phyloP scores from a whole-genome alignment of 2,797 vertebrate genomes.

The Coreius guichenoti region DNA sequence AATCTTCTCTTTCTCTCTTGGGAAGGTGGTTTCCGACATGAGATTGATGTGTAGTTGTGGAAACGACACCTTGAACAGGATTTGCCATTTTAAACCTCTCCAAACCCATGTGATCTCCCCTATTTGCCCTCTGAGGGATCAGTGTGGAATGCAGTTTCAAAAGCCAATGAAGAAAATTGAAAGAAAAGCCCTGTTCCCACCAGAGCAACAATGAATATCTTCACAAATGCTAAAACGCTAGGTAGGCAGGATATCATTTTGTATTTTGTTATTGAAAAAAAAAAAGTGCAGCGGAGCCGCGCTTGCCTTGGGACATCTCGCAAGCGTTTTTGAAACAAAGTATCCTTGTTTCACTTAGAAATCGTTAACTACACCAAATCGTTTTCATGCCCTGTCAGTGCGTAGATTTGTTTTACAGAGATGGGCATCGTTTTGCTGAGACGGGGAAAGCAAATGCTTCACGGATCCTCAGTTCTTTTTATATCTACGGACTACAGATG shows the following conservation, averaged over 20 bases:
- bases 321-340: slow-evolving; percentile 61
- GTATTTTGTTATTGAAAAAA: slow-evolving; percentile 61
- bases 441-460: slow-evolving; percentile 34
- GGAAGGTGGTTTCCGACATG: slow-evolving; percentile 75
- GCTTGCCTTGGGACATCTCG: slow-evolving; percentile 62
- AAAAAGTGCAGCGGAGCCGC: slow-evolving; percentile 64
- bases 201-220: slow-evolving; percentile 57
- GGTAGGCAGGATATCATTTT: slow-evolving; percentile 70
- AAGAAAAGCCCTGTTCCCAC: slow-evolving; percentile 61
- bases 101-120: slow-evolving; percentile 81
- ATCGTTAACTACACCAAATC: slow-evolving; percentile 73
- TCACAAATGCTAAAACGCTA: slow-evolving; percentile 72
- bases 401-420: slow-evolving; percentile 67
- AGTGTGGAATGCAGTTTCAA: slow-evolving; percentile 78
- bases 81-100: slow-evolving; percentile 85
- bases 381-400: slow-evolving; percentile 64
- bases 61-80: slow-evolving; percentile 85
- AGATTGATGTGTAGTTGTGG: slow-evolving; percentile 81
- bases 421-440: slow-evolving; percentile 51
- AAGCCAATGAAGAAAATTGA: slow-evolving; percentile 74
- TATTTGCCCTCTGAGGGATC: slow-evolving; percentile 78
- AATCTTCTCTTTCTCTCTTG: slow-evolving; percentile 75
- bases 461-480: slow-evolving; percentile 36
- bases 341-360: slow-evolving; percentile 61
- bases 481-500: slow-evolving; percentile 34